These are phyloP conservation scores for Campoplex nolae DNA, from an alignment of 2,888 invertebrate species.

Conservation along the genomic window DNA sequence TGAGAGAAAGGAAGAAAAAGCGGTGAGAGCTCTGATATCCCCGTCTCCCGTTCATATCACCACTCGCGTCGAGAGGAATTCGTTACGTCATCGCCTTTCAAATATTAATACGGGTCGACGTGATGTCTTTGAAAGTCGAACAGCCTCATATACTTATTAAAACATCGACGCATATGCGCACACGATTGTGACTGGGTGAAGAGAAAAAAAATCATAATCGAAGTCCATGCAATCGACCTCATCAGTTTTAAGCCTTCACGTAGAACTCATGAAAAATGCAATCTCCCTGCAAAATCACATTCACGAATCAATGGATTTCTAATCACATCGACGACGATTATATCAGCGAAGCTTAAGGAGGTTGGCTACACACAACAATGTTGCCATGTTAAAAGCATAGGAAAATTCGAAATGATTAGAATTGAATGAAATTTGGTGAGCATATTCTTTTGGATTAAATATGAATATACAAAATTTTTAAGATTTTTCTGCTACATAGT, in stretches of 20 bases:
- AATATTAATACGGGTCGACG: constrained; percentile 68
- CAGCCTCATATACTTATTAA: not conserved
- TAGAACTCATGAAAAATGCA: not conserved
- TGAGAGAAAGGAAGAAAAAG: constrained; percentile 17
- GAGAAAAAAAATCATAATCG: constrained; percentile 2
- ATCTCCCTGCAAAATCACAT: not conserved
- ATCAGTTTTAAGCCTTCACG: constrained; percentile 3
- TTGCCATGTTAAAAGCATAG: too few species aligned
- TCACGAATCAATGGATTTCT: not conserved
- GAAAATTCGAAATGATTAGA: too few species aligned
- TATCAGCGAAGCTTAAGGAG: not conserved
- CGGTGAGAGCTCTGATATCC: constrained; percentile 37
- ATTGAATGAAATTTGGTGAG: too few species aligned
- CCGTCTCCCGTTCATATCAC: constrained; percentile 60
- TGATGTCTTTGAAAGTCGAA: constrained; percentile 48
- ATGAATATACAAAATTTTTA: too few species aligned
- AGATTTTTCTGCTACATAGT: too few species aligned
- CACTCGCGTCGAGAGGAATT: constrained; percentile 65
- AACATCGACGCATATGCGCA: not conserved
- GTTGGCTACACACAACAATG: too few species aligned
- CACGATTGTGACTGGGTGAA: constrained; percentile 1
- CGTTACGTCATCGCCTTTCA: constrained; percentile 71
- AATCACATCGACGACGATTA: not conserved
- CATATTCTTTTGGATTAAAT: too few species aligned
- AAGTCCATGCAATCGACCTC: not conserved